Evolutionary conservation across 2,888 invertebrate genomes (phyloP).

Genomic region (Protodeltote pygarga): DNA sequence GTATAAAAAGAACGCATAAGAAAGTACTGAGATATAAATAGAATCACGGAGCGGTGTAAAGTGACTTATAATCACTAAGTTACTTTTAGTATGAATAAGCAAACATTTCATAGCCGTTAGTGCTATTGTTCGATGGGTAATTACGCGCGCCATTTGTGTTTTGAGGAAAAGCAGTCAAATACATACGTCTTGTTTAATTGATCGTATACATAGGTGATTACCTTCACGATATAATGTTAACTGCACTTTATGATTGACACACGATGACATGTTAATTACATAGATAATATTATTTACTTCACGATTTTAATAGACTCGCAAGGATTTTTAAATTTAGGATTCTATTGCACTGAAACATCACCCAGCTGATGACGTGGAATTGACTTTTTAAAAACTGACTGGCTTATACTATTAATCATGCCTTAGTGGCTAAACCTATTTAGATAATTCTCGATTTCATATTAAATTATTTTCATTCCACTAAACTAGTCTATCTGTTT

Average conservation of each 20-base stretch:
- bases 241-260: conserved; percentile 6
- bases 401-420: too few relatives aligned
- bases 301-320: too few relatives aligned
- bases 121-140: too few relatives aligned
- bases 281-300: conserved; percentile 15
- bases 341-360: too few relatives aligned
- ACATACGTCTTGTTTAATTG: neutral
- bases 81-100: too few relatives aligned
- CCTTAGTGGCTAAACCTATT: too few relatives aligned
- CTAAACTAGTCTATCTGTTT: too few relatives aligned
- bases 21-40: conserved; percentile 69
- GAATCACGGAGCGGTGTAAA: conserved; percentile 18
- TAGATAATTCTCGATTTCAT: too few relatives aligned
- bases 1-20: conserved; percentile 57
- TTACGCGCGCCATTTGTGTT: conserved; percentile 13
- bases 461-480: too few relatives aligned
- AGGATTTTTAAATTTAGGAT: neutral
- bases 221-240: neutral
- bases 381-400: too few relatives aligned
- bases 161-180: conserved; percentile 16
- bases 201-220: neutral
- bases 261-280: conserved; percentile 4
- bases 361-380: too few relatives aligned
- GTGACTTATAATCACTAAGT: neutral
- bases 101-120: too few relatives aligned